Conservation (phyloP, 2,797 vertebrate genomes). For the Acanthurus tractus region DNA sequence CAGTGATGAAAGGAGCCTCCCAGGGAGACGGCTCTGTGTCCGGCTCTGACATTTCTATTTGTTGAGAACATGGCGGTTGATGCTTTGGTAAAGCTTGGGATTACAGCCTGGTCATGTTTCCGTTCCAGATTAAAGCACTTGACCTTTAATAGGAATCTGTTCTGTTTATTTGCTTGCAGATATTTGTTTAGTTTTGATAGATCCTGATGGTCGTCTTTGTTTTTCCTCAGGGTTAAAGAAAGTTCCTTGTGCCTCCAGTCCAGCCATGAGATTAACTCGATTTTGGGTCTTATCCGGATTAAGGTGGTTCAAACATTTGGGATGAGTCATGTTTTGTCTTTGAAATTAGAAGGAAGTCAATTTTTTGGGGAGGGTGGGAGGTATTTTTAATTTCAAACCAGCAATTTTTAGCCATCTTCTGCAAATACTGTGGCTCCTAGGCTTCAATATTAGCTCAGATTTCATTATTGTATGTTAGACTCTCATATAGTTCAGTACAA, state of each 20-base stretch:
- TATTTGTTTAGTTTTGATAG: constrained; percentile 66
- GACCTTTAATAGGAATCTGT: constrained; percentile 66
- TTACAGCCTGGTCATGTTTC: constrained; percentile 62
- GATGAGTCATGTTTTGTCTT: constrained; percentile 43
- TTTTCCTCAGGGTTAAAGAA: constrained; percentile 45
- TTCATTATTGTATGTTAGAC: neutral
- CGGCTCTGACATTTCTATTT: constrained; percentile 65
- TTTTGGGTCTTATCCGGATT: constrained; percentile 57
- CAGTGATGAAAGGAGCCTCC: constrained; percentile 55
- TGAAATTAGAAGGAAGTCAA: constrained; percentile 9
- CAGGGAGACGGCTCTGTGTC: constrained; percentile 50
- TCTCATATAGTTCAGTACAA: neutral
- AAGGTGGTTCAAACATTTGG: constrained; percentile 50
- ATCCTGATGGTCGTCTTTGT: constrained; percentile 43
- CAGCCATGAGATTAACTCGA: constrained; percentile 59
- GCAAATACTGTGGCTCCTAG: neutral
- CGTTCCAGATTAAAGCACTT: constrained; percentile 61
- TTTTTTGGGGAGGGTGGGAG: neutral
- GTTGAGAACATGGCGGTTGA: constrained; percentile 50
- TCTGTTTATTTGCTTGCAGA: constrained; percentile 64
- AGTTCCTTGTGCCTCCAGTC: constrained; percentile 40
- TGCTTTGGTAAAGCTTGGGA: constrained; percentile 50
- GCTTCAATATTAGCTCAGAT: neutral
- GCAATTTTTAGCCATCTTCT: neutral
- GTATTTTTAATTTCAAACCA: neutral